Evolutionary conservation across 2,888 invertebrate species (phyloP), one percentile per base, ranked within the genome.

Genomic region (Tipula vernalis): DNA sequence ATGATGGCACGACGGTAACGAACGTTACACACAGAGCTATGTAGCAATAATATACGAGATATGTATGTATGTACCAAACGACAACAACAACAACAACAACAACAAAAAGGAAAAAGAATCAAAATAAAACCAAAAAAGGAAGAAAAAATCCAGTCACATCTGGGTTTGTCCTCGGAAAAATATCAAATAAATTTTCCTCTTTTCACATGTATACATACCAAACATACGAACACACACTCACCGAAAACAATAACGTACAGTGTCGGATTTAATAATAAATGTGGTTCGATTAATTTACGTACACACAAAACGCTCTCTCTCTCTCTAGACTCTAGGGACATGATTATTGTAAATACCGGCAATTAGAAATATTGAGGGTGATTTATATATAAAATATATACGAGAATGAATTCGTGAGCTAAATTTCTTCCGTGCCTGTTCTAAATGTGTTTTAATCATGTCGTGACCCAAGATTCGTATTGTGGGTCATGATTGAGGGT

Each of bases 91-190:
- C 2, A 28, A 28, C 28, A 28, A 28, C 28, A 28, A 28, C 28
- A 28, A n/a, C n/a, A 28, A 71, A 71, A 71, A 3, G 28, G 28
- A 10, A 71, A 71, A 71, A 18, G 28, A 28, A 28, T 28, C 28
- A 18, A 71, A 71, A 71, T 28, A 28, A 71, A 71, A 71, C 10
- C 71, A 18, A 84, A 36, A 84, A 84, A 39, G 39, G 41, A 39
- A 41, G 15, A 15, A 41, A 84, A 84, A 84, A 84, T 41, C 84
- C 15, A 84, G 84, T 84, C 84, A 84, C 84, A 84, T 84, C 84
- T 84, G 84, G 84, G 84, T 84, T 39, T 84, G 84, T 84, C 84
- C 84, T 84, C 84, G 84, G 41, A 15, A 84, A 39, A 84, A 84
- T 36, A 84, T n/a, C 15, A 84, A 84, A 84, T 39, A 84, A 84